Percentiles rank a stretch among this genome's conserved stretches.
Evolutionary conservation across 2,113 vertebrate species (phyloP).

Genomic region (Psittacara wagleri): DNA sequence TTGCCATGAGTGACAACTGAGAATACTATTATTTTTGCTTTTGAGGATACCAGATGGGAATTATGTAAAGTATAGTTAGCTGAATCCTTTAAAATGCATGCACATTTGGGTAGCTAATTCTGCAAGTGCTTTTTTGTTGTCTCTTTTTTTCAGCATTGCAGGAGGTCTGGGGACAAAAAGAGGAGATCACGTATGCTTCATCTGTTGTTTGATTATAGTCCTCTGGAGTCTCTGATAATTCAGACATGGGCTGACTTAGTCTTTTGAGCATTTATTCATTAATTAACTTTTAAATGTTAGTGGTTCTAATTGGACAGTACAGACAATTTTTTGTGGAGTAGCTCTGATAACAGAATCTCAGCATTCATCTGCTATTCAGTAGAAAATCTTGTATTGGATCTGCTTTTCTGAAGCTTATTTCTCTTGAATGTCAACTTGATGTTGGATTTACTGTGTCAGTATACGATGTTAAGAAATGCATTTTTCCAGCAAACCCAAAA

Average conservation of each 20-base stretch:
- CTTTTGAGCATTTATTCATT: background rate
- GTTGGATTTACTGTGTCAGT: background rate
- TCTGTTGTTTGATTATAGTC: background rate
- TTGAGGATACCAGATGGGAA: slow-evolving; percentile 6
- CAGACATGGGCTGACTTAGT: background rate
- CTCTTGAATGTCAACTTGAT: background rate
- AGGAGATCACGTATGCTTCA: background rate
- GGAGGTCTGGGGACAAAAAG: background rate
- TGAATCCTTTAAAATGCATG: background rate
- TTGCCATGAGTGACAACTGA: background rate
- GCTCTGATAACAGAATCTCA: background rate
- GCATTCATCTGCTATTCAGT: accelerated
- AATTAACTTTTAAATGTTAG: background rate
- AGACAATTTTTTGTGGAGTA: background rate
- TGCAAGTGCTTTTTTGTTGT: background rate
- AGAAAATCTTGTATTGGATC: background rate
- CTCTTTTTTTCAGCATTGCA: background rate
- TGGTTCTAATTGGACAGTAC: background rate
- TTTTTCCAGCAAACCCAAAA: background rate
- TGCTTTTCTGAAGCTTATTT: background rate
- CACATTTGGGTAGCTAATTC: background rate
- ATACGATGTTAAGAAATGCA: background rate
- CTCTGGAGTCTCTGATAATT: background rate
- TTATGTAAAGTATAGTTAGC: background rate
- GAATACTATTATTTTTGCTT: background rate